Evolutionary conservation across 2,113 vertebrate species (phyloP).

Genomic region (Balaenoptera acutorostrata): DNA sequence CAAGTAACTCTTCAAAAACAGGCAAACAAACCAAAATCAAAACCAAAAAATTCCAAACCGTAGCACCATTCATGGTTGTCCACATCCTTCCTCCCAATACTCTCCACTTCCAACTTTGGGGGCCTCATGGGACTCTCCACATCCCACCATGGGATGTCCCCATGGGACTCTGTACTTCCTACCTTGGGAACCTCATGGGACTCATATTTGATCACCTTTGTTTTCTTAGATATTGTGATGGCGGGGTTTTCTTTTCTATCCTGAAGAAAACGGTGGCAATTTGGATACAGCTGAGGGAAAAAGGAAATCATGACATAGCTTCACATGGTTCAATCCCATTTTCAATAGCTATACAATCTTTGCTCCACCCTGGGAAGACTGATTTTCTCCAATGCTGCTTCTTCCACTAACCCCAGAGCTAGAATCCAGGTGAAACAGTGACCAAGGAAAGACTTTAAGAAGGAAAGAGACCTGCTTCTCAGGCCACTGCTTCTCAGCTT

Average conservation of each 20-base stretch:
- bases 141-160: too few relatives aligned
- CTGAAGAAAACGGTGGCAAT: not conserved
- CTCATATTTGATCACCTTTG: rapidly evolving
- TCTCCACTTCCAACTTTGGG: not conserved
- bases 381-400: not conserved
- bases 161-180: not conserved
- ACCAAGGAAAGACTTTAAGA: too few relatives aligned
- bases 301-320: not conserved
- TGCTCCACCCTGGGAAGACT: not conserved
- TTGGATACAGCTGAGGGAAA: not conserved
- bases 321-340: not conserved
- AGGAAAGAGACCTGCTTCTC: not conserved
- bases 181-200: rapidly evolving
- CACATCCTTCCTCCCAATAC: rapidly evolving
- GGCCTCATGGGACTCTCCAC: rapidly evolving
- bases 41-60: not conserved
- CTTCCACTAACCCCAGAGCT: not conserved
- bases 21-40: not conserved
- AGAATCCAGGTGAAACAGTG: not conserved
- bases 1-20: not conserved
- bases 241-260: not conserved
- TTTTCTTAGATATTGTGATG: not conserved
- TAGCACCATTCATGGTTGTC: too few relatives aligned
- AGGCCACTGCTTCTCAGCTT: too few relatives aligned
- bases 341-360: not conserved